Base-by-base conservation (phyloP, 2,113 vertebrate genomes). In the Thoracochromis brauschi region DNA sequence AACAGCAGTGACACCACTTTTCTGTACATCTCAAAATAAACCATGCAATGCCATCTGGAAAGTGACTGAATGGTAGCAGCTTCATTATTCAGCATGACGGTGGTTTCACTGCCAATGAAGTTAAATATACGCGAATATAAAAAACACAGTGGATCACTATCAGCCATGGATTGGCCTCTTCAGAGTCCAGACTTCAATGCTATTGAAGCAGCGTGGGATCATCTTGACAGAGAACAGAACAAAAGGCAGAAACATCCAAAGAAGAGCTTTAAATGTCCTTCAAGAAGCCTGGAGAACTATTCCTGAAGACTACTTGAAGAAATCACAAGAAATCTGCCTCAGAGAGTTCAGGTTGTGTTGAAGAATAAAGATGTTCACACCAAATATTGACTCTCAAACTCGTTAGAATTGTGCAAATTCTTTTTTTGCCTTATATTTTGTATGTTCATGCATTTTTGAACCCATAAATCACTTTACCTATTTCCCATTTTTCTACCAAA, bases 401-500 rank as follows among this genome's bases (percentile, higher is more conserved):
- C 0, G 4, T 68, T 38, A 21, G 33, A 65, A 5, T 65, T 68
- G 60, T 68, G 7, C 7, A 68, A 5, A n/a, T 0, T 12, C 2
- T 31, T 3, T 5, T 38, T 38, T 38, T 68, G 63, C 19, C 19
- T 40, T 21, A 6, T 68, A 68, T 68, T 21, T 40, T 68, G 35
- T 14, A 21, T 68, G 0, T 68, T 21, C 33, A 13, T 38, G 33
- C 19, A 13, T 68, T 38, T 65, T 68, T 68, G 33, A 35, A 14
- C 35, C 0, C 5, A 68, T 68, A 40, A 40, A 4, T 68, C 7
- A 0, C 16, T 60, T 33, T 0, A 38, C 19, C 21, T 45, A 26
- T 45, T 73, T 73, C 38, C n/a, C 13, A 26, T 45, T 73, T 1
- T 45, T 24, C 21, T 73, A 26, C 8, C 65, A 45, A 42, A 73